phyloP scores from a whole-genome alignment of 2,797 vertebrate species.

The Florisuga fusca region DNA sequence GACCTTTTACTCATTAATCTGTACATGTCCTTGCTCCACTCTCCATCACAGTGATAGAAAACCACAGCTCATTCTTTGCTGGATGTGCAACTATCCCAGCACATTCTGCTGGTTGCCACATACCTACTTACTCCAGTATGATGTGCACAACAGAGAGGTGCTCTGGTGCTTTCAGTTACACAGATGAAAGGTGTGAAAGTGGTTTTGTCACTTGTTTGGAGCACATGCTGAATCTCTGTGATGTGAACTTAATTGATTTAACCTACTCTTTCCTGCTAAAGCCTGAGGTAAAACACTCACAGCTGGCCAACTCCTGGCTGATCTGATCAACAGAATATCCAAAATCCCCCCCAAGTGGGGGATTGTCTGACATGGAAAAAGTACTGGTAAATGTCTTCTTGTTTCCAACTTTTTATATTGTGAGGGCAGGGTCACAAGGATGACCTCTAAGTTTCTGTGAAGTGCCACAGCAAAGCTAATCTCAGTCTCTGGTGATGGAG shows the following conservation, averaged over 20 bases:
- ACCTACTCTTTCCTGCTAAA: neutral
- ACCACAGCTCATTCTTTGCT: slow-evolving; percentile 1
- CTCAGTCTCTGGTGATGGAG: neutral
- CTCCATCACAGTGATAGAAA: neutral
- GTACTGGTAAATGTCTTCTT: neutral
- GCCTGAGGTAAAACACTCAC: neutral
- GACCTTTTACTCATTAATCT: neutral
- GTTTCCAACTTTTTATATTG: neutral
- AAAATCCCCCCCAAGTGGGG: neutral
- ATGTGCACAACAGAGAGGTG: slow-evolving; percentile 1
- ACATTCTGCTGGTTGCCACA: neutral
- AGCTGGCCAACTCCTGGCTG: neutral
- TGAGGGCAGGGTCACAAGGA: neutral
- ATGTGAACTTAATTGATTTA: slow-evolving; percentile 50
- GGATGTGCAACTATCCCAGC: neutral
- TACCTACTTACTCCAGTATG: neutral
- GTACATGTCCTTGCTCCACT: neutral
- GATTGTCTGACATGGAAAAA: neutral
- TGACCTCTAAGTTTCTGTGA: neutral
- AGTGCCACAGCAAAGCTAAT: neutral
- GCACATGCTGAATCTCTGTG: neutral
- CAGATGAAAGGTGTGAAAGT: neutral
- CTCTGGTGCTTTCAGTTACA: slow-evolving; percentile 23
- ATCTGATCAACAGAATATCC: neutral
- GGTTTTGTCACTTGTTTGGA: slow-evolving; percentile 50